Evolutionary conservation across 2,888 invertebrate genomes (phyloP).

Genomic region (Griposia aprilina): DNA sequence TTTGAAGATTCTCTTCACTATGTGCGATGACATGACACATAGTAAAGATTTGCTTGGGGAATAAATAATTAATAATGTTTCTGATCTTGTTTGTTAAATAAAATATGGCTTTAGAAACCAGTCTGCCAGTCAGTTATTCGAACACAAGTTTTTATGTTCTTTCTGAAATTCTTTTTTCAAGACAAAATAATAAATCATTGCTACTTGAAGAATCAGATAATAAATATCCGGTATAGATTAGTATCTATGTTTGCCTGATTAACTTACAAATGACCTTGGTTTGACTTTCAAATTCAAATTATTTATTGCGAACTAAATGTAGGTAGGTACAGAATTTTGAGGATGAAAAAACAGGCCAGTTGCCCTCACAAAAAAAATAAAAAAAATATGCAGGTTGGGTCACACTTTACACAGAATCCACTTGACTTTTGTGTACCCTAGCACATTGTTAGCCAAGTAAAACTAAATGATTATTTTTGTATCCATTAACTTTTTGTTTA

Average conservation of each 20-base stretch:
- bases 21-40: background rate
- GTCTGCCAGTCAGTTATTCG: background rate
- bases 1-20: background rate
- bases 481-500: background rate
- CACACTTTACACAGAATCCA: background rate
- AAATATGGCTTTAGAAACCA: too few relatives aligned
- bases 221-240: too few relatives aligned
- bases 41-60: background rate
- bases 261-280: constrained; percentile 2
- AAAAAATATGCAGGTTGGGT: background rate
- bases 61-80: background rate
- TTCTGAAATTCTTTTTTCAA: background rate
- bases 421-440: background rate
- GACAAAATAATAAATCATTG: background rate
- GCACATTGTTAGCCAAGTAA: background rate
- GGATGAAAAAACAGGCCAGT: too few relatives aligned
- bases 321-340: too few relatives aligned
- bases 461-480: background rate
- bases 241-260: background rate
- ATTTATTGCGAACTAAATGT: too few relatives aligned
- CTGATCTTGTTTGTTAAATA: background rate
- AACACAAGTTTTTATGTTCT: background rate
- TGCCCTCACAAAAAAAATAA: background rate
- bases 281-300: constrained; percentile 7
- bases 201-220: background rate